Evolutionary conservation across 2,888 invertebrate species (phyloP), one percentile per base, ranked within the genome.

Genomic region (Orthonychiurus folsomi): DNA sequence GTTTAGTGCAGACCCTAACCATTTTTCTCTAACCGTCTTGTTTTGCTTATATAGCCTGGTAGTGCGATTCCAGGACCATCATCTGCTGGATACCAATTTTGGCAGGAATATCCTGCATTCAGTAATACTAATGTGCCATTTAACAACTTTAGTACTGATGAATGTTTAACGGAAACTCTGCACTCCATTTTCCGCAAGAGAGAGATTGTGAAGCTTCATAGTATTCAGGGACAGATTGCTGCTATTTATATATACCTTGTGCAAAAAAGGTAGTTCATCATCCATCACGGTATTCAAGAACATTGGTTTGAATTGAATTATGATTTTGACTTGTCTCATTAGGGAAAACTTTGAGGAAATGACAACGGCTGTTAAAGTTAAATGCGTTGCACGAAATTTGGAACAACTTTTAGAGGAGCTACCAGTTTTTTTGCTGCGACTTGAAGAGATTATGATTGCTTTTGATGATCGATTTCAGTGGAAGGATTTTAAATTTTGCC

Each of bases 321-420:
- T 21, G 12, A n/a, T 27, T 28, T 53, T n/a, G 24, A 24, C n/a
- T 67, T 56, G 65, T 69, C 70, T 70, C 73, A 24, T 63, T n/a
- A 85, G 85, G 72, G 82, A 81, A 64, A 81, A 80, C 67, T 85
- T 83, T 75, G 81, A 80, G 73, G 81, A 81, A 71, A 83, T 84
- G 83, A 80, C 81, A 28, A 78, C 79, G 56, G 77, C 80, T 1
- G 82, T 83, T 72, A 83, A 84, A 76, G 79, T 82, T 56, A 78
- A 84, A 59, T 83, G 83, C 18, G 81, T 85, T 50, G 80, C 81
- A 50, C 79, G 82, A 72, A 84, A 84, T 74, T 76, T 85, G 61
- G 84, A 85, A 69, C 83, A 83, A 72, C 75, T 85, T 9, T 80
- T 84, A 62, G 81, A 84, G 73, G 85, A 85, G 75, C 79, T 85